Percentiles rank a stretch among this genome's conserved stretches.
These are phyloP conservation scores for Ecdyonurus torrentis DNA, from an alignment of 2,888 invertebrate genomes.

Conservation along the genomic window DNA sequence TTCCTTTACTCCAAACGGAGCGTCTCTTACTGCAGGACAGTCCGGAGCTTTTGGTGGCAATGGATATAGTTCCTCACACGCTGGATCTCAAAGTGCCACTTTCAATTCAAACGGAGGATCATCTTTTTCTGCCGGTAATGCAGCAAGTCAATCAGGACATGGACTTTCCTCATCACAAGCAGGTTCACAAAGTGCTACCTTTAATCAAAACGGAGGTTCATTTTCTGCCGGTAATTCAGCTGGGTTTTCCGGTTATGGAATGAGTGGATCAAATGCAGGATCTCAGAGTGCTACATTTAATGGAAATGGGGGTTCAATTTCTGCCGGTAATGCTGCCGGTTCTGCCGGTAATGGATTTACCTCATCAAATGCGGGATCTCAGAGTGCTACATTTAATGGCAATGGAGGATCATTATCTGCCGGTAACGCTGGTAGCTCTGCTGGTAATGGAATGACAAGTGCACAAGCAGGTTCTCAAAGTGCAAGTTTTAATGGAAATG, in stretches of 20 bases:
- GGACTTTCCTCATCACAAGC: background rate
- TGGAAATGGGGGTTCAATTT: background rate
- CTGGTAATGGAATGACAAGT: background rate
- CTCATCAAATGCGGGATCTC: background rate
- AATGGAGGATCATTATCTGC: background rate
- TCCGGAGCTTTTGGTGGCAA: background rate
- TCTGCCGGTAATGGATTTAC: background rate
- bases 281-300: background rate
- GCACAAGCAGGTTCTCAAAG: background rate
- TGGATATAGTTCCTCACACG: background rate
- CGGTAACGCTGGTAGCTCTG: background rate
- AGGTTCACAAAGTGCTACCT: background rate
- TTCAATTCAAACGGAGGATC: background rate
- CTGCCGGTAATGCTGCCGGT: background rate
- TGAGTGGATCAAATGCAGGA: background rate
- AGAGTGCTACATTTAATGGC: background rate
- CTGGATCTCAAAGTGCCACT: background rate
- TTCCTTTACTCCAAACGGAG: background rate
- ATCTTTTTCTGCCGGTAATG: background rate
- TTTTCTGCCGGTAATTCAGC: background rate
- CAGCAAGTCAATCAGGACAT: background rate
- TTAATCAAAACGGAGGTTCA: background rate
- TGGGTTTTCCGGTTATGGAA: background rate
- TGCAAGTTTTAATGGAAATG: background rate
- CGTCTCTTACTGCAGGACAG: background rate